Conservation (phyloP, 2,797 vertebrate species). For the Taenioides sp. region DNA sequence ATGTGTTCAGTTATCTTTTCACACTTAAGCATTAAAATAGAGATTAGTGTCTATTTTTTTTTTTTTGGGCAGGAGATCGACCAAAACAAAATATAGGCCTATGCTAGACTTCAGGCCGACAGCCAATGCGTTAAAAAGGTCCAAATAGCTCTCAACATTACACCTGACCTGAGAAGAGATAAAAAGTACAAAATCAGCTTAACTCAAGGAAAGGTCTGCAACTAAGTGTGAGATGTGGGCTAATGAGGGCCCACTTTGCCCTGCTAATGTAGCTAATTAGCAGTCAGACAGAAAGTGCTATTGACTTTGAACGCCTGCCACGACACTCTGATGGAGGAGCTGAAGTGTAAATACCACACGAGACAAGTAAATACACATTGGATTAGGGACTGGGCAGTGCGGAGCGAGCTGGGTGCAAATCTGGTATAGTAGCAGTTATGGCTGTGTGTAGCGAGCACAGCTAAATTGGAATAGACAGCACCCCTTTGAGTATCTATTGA, state of each 20-base stretch:
- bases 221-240: conserved; percentile 66
- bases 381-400: conserved; percentile 5
- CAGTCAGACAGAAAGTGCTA: conserved; percentile 58
- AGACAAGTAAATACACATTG: conserved; percentile 27
- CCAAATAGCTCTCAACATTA: neutral
- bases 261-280: conserved; percentile 65
- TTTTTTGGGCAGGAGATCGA: no score
- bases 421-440: conserved; percentile 23
- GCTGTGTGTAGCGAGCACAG: conserved; percentile 35
- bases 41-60: no score
- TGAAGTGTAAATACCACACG: conserved; percentile 54
- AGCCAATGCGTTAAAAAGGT: no score
- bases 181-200: conserved; percentile 47
- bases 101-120: no score
- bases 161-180: conserved; percentile 25
- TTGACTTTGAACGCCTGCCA: conserved; percentile 61
- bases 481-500: neutral
- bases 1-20: no score
- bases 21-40: no score
- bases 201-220: conserved; percentile 51
- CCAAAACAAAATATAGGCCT: no score
- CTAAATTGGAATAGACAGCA: neutral
- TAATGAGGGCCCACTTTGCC: conserved; percentile 57
- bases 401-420: conserved; percentile 27
- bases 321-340: conserved; percentile 52